These are phyloP conservation scores for Calcarius ornatus DNA, from an alignment of 2,113 vertebrate genomes.

Conservation along the genomic window DNA sequence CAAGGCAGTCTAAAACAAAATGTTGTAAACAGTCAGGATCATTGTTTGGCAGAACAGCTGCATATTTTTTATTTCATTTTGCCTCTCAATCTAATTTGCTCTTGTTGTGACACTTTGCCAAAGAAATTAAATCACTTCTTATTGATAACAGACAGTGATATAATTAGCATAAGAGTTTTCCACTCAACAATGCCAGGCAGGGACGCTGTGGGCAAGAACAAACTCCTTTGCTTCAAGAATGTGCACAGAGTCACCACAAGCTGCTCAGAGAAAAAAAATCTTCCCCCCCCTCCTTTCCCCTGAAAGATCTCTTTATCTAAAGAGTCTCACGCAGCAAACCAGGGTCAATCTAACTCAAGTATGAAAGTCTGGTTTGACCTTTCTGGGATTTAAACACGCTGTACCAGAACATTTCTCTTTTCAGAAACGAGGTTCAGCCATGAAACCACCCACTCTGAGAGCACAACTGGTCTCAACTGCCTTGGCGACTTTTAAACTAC, in stretches of 20 bases:
- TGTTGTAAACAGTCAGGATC: constrained; percentile 11
- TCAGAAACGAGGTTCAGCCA: constrained; percentile 23
- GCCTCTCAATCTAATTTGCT: constrained; percentile 46
- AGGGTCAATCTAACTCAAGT: constrained; percentile 39
- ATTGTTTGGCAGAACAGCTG: constrained; percentile 52
- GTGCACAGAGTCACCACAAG: neutral
- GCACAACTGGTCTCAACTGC: constrained; percentile 24
- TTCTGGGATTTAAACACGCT: constrained; percentile 28
- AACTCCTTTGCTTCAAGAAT: constrained; percentile 38
- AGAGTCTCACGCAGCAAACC: constrained; percentile 14
- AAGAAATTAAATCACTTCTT: constrained; percentile 57
- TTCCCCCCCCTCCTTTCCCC: neutral
- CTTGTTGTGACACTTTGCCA: constrained; percentile 42
- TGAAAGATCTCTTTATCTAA: constrained; percentile 51
- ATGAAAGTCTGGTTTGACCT: constrained; percentile 56
- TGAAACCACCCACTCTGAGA: constrained; percentile 47
- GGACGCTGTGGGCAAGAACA: constrained; percentile 26
- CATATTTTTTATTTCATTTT: constrained; percentile 51
- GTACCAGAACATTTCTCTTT: constrained; percentile 42
- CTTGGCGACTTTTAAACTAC: constrained; percentile 22
- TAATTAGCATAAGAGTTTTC: constrained; percentile 37
- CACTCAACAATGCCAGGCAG: constrained; percentile 20
- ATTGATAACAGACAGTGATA: constrained; percentile 51
- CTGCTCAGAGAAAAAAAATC: neutral
- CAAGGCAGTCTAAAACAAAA: constrained; percentile 22